Conservation (phyloP, 2,888 invertebrate species). For the Rhabditoides inermis region DNA sequence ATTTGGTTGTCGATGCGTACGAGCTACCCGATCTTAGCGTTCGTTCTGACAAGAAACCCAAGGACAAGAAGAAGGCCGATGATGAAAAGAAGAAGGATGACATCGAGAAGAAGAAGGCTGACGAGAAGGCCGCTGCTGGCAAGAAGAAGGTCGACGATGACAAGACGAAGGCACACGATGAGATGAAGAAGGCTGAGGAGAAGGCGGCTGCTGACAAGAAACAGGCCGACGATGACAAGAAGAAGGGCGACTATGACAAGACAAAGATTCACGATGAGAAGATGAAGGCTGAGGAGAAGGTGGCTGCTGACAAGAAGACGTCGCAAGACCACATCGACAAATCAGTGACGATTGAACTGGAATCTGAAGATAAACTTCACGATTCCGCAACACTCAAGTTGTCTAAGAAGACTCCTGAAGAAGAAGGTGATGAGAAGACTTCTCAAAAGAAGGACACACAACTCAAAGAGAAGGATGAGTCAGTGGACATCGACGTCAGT, state of each 20-base stretch:
- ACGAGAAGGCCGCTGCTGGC: slow-evolving; percentile 6
- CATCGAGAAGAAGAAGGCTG: slow-evolving; percentile 8
- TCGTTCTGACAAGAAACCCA: slow-evolving; percentile 1
- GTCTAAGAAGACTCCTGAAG: too few relatives aligned
- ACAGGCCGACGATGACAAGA: background rate
- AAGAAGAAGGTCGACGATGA: slow-evolving; percentile 4
- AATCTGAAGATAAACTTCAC: too few relatives aligned
- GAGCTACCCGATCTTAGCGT: background rate
- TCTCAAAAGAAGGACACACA: too few relatives aligned
- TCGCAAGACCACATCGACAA: too few relatives aligned
- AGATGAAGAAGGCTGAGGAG: slow-evolving; percentile 7
- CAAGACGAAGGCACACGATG: slow-evolving; percentile 5
- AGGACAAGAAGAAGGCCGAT: slow-evolving; percentile 4
- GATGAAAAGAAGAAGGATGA: slow-evolving; percentile 9
- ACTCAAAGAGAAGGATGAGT: too few relatives aligned
- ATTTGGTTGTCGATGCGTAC: slow-evolving; percentile 1
- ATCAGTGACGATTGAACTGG: too few relatives aligned
- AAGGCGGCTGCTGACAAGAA: slow-evolving; percentile 7
- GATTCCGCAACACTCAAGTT: too few relatives aligned
- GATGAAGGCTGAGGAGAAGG: background rate
- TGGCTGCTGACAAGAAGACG: background rate
- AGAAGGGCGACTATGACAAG: background rate
- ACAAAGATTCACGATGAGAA: background rate
- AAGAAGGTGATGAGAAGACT: too few relatives aligned
- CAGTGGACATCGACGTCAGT: too few relatives aligned